Evolutionary conservation across 2,888 invertebrate genomes (phyloP), one percentile per base, ranked within the genome.

Genomic region (Dicycla oo): DNA sequence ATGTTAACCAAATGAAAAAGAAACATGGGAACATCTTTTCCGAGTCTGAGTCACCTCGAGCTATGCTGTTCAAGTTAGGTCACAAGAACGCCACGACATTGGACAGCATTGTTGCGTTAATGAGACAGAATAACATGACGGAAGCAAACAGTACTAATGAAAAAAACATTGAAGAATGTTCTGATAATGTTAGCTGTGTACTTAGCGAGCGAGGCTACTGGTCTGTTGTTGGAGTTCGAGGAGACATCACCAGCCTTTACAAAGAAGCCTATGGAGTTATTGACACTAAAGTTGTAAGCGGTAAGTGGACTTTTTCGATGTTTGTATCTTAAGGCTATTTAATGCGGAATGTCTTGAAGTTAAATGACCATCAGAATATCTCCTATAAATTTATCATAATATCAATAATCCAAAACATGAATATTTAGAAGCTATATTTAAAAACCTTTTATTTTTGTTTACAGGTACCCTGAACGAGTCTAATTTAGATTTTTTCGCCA

Each of bases 281-380:
- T 75, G 97, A 97, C 80, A 96, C 96, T 4, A 97, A 97, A 90
- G 91, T 97, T 68, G 89, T 96, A 23, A 90, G 91, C 73, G 95
- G 96, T 93, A 90, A 94, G 94, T 88, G 68, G 20, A 57, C 5
- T 54, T 57, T 56, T 58, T 40, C 13, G 47, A 26, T 64, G 2
- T 23, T 45, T 57, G 3, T 45, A 6, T 8, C 10, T 40, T 18
- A 3, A 34, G 3, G 45, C 18, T 45, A 26, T n/a, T n/a, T 49
- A 49, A 45, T 10, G 51, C 15, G 30, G 13, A 40, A 43, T 30
- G 2, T 43, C 10, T 67, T 56, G 26, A 57, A 47, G 38, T 30
- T 54, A 6, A 13, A n/a, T n/a, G n/a, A 26, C 13, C 11, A 18
- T 3, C 20, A n/a, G 0, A 53, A 38, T 38, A 38, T 38, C n/a